Base-by-base conservation (phyloP, 2,888 invertebrate genomes). In the Agrochola circellaris region DNA sequence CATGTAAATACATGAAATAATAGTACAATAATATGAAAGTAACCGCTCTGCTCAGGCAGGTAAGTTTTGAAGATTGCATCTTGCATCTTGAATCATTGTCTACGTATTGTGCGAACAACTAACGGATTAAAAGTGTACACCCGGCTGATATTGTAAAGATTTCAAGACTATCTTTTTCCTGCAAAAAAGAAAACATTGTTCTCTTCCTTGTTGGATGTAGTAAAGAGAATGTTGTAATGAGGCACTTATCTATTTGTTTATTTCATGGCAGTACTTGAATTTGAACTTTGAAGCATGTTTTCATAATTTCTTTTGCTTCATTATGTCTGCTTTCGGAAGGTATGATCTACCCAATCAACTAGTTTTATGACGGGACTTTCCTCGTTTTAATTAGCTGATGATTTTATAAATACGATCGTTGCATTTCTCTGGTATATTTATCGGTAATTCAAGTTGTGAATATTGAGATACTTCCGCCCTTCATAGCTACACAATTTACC, bases 1-100 rank as follows among this genome's bases (percentile, higher is more conserved):
- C 20, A n/a, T 68, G 56, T 72, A 72, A 51, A 38, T 58, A 62
- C 45, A 34, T 20, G 30, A 58, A 64, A 64, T 70, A 48, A 58
- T 66, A 23, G 9, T 26, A 73, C 48, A 75, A 64, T 66, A 42
- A 42, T 56, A 70, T 56, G 30, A 70, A 77, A 79, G 45, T 20
- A 9, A 1, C 65, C 58, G 73, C 71, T 72, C 67, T 42, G 15
- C 15, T 17, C 51, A 65, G n/a, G 54, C 11, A 75, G 73, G 70
- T 75, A 75, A 71, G n/a, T n/a, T 34, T 65, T 45, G 13, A 58
- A 69, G 73, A 79, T 82, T 85, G 80, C 87, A 84, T 86, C 72
- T 72, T 72, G 60, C 77, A 60, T 69, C 65, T 67, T 62, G 38
- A 15, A 62, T 42, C 23, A 78, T 82, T 79, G 70, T 84, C 79